These are phyloP conservation scores for Apostichopus californicus DNA, from an alignment of 35 echinoderm and acorn worm species.

Conservation along the genomic window DNA sequence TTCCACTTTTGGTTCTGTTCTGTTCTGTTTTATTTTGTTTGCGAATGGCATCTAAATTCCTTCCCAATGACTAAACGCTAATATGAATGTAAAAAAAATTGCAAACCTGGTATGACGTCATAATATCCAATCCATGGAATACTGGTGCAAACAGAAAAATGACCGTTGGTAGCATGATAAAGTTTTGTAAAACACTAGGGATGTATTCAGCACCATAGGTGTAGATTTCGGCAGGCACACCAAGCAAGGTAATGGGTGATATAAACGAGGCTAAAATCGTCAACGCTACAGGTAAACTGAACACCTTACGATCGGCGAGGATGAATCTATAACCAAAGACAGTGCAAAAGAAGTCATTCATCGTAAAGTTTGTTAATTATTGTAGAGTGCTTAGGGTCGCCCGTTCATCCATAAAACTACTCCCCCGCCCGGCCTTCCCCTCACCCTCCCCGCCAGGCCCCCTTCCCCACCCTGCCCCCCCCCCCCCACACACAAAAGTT, in stretches of 20 bases:
- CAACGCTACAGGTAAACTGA: conserved; percentile 57
- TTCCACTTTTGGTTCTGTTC: too few species aligned
- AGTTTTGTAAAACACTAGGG: background rate
- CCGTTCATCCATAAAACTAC: background rate
- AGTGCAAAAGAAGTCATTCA: background rate
- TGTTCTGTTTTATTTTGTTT: too few species aligned
- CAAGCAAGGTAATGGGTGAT: conserved; percentile 59
- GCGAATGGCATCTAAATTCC: too few species aligned
- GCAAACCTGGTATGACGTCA: conserved; percentile 59
- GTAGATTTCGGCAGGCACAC: conserved; percentile 57
- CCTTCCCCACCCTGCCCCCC: background rate
- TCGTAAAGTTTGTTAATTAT: background rate
- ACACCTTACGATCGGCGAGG: conserved; percentile 43
- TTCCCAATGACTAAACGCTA: too few species aligned
- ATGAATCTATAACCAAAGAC: conserved; percentile 41
- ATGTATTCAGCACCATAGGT: conserved; percentile 52
- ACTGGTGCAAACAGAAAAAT: conserved; percentile 57
- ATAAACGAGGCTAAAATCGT: conserved; percentile 65
- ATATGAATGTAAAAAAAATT: too few species aligned
- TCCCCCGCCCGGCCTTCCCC: too few species aligned
- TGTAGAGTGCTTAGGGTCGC: background rate
- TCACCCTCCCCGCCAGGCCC: background rate
- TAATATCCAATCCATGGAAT: conserved; percentile 53
- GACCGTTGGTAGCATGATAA: conserved; percentile 36
- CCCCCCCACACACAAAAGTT: too few species aligned